These are phyloP conservation scores for Centropristis striata DNA, from an alignment of 2,113 vertebrate species.

Conservation along the genomic window DNA sequence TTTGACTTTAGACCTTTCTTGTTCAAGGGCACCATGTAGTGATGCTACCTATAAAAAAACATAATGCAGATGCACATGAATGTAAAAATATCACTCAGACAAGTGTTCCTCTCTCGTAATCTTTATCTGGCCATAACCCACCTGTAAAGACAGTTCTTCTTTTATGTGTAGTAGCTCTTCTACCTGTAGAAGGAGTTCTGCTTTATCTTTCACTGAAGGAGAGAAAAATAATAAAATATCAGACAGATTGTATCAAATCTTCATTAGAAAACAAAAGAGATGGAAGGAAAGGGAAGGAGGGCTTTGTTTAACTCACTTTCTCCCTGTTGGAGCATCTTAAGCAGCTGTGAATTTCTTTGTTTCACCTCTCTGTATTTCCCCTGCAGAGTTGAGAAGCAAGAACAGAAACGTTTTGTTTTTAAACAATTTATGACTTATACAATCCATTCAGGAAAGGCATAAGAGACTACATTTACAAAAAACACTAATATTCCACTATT, in stretches of 20 bases:
- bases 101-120: background rate
- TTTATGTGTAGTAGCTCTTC: constrained; percentile 93
- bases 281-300: background rate
- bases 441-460: background rate
- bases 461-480: background rate
- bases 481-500: too few relatives aligned
- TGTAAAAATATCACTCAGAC: background rate
- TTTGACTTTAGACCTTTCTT: constrained; percentile 96
- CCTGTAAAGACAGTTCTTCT: constrained; percentile 94
- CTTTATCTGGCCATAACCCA: constrained; percentile 68
- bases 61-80: background rate
- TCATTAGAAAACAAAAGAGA: background rate
- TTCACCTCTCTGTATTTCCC: constrained; percentile 87
- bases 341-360: constrained; percentile 85
- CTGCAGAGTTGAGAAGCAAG: constrained; percentile 59
- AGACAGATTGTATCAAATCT: background rate
- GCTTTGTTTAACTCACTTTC: constrained; percentile 83
- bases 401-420: background rate
- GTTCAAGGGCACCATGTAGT: constrained; percentile 92
- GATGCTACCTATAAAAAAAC: constrained; percentile 85
- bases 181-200: constrained; percentile 93
- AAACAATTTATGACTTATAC: background rate
- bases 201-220: constrained; percentile 95
- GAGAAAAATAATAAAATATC: constrained; percentile 2
- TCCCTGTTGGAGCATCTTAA: constrained; percentile 88